phyloP scores from a whole-genome alignment of 2,113 vertebrate genomes.

The Taurulus bubalis region DNA sequence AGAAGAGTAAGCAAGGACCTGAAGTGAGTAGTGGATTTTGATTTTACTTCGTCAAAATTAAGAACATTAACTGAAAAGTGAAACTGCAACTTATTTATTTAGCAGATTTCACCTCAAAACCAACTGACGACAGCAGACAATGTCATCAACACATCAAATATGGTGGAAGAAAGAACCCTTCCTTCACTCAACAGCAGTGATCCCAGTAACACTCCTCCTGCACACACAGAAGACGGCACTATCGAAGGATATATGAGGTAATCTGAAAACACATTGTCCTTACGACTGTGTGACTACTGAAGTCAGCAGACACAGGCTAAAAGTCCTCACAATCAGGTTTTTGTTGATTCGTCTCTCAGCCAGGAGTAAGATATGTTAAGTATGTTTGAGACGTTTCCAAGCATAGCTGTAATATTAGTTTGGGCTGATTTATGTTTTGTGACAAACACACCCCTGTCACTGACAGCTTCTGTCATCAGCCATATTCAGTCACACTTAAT shows the following conservation, averaged over 20 bases:
- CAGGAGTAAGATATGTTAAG: slow-evolving; percentile 40
- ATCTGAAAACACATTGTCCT: neutral
- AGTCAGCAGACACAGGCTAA: neutral
- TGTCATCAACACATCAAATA: slow-evolving; percentile 16
- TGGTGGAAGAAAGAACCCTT: slow-evolving; percentile 10
- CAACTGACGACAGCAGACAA: slow-evolving; percentile 26
- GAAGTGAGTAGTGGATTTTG: slow-evolving; percentile 60
- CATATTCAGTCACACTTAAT: neutral
- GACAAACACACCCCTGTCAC: slow-evolving; percentile 45
- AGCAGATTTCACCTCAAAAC: slow-evolving; percentile 40
- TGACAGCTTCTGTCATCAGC: slow-evolving; percentile 31
- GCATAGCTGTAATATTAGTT: slow-evolving; percentile 16
- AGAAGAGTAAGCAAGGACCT: slow-evolving; percentile 19
- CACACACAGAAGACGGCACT: slow-evolving; percentile 19
- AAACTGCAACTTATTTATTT: slow-evolving; percentile 21
- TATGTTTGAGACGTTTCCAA: slow-evolving; percentile 50
- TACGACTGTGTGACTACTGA: no score
- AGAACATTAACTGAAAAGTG: neutral
- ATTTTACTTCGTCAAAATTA: neutral
- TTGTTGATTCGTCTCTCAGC: neutral
- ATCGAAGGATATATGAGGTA: slow-evolving; percentile 62
- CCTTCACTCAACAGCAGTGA: slow-evolving; percentile 21
- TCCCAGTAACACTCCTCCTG: slow-evolving; percentile 6
- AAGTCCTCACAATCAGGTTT: neutral
- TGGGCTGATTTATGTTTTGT: slow-evolving; percentile 7